Evolutionary conservation across 2,888 invertebrate species (phyloP).

Genomic region (Cheilosia urbana): DNA sequence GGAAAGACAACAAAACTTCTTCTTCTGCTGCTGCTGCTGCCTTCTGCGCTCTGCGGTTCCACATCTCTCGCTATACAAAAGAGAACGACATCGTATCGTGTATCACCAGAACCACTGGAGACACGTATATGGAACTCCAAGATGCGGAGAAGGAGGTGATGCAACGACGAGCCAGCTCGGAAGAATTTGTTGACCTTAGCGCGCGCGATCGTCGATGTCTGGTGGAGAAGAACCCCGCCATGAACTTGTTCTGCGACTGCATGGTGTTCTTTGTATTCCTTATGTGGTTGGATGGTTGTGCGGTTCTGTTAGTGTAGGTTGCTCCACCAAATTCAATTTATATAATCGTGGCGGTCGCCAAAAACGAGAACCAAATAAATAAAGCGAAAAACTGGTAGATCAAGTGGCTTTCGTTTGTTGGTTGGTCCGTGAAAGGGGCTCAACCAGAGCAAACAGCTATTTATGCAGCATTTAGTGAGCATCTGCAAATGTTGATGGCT

Average conservation of each 20-base stretch:
- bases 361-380: constrained; percentile 21
- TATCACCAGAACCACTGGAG: constrained; percentile 31
- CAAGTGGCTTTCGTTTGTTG: constrained; percentile 60
- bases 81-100: constrained; percentile 55
- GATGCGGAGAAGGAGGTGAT: background rate
- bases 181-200: constrained; percentile 74
- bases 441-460: constrained; percentile 29
- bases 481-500: constrained; percentile 59
- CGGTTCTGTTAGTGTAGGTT: constrained; percentile 57
- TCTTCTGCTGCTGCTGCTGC: background rate
- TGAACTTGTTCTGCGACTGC: constrained; percentile 70
- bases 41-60: constrained; percentile 35
- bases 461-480: constrained; percentile 48
- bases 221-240: constrained; percentile 49
- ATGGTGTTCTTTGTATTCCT: constrained; percentile 60
- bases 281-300: constrained; percentile 52
- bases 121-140: background rate
- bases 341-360: constrained; percentile 66
- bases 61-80: constrained; percentile 55
- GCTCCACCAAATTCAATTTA: constrained; percentile 68
- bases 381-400: constrained; percentile 54
- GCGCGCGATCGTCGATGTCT: constrained; percentile 65
- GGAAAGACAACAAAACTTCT: constrained; percentile 66
- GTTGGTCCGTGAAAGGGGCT: constrained; percentile 53
- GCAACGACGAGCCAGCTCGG: background rate